Percentiles rank a stretch among this genome's conserved stretches.
Evolutionary conservation across 1,140 invertebrate genomes (phyloP).

Genomic region (Cylas formicarius): DNA sequence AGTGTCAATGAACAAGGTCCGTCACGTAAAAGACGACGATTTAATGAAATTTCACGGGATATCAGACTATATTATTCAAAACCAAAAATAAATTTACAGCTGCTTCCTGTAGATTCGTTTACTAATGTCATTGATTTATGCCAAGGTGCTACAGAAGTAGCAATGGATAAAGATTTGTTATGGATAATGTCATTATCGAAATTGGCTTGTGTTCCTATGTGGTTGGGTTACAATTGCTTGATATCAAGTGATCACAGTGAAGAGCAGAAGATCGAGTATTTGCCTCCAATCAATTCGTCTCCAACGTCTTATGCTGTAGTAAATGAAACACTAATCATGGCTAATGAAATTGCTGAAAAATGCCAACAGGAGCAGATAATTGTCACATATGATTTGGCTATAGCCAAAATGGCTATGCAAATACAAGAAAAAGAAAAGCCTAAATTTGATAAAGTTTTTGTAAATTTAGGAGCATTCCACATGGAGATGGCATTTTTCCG

Average conservation of each 20-base stretch:
- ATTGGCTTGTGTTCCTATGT: conserved; percentile 34
- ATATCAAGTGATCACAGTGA: conserved; percentile 25
- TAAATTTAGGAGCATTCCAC: conserved; percentile 40
- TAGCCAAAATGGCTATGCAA: conserved; percentile 39
- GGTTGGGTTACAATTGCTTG: conserved; percentile 35
- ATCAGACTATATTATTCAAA: conserved; percentile 21
- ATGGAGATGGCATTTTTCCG: conserved; percentile 41
- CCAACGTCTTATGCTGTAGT: conserved; percentile 20
- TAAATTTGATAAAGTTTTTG: conserved; percentile 19
- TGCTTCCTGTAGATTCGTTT: conserved; percentile 14
- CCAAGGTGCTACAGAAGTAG: conserved; percentile 22
- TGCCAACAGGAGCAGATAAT: conserved; percentile 16
- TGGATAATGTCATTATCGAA: conserved; percentile 34
- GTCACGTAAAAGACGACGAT: conserved; percentile 23
- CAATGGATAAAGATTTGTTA: conserved; percentile 32
- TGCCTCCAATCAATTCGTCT: conserved; percentile 27
- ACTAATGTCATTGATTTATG: conserved; percentile 15
- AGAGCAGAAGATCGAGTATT: conserved; percentile 30
- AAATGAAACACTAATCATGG: conserved; percentile 23
- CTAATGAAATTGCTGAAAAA: conserved; percentile 21
- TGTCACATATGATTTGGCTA: conserved; percentile 41
- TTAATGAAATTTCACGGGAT: conserved; percentile 24
- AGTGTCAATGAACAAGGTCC: conserved; percentile 13
- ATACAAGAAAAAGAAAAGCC: conserved; percentile 38
- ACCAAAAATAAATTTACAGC: conserved; percentile 12